Conservation (phyloP, 2,113 vertebrate species). For the Alligator sinensis region DNA sequence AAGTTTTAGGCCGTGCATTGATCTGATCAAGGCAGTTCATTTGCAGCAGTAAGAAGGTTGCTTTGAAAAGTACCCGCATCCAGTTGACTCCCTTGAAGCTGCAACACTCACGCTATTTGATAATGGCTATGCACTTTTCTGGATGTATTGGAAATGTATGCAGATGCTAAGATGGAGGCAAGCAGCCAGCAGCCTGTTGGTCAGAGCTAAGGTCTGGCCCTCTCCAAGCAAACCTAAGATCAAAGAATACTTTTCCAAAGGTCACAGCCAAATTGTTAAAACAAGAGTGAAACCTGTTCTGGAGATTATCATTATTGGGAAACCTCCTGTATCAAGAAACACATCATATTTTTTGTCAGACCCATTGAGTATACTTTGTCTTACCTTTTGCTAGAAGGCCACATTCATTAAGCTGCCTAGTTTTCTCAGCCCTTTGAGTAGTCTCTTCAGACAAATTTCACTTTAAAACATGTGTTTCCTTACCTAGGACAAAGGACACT, state of each 20-base stretch:
- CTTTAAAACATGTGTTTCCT: neutral
- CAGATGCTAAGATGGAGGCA: neutral
- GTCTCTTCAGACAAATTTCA: neutral
- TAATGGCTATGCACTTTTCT: neutral
- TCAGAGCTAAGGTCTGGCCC: neutral
- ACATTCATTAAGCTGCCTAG: neutral
- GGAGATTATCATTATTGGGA: neutral
- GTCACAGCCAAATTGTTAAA: slow-evolving; percentile 10
- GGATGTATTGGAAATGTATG: slow-evolving; percentile 6
- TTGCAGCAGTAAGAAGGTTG: neutral
- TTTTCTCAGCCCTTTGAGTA: neutral
- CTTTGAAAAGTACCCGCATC: neutral
- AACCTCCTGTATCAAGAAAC: fast-evolving
- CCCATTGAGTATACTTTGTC: neutral
- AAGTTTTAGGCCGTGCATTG: neutral
- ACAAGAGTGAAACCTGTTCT: slow-evolving; percentile 13
- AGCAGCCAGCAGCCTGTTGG: neutral
- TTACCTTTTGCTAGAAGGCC: neutral
- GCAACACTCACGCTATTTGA: neutral
- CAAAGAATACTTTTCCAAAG: slow-evolving; percentile 3
- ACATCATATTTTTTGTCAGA: fast-evolving
- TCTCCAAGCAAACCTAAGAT: neutral
- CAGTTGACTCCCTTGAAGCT: neutral
- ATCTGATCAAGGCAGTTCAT: neutral
- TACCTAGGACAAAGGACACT: neutral